Base-by-base conservation (phyloP, 2,888 invertebrate genomes). In the Nezara viridula region DNA sequence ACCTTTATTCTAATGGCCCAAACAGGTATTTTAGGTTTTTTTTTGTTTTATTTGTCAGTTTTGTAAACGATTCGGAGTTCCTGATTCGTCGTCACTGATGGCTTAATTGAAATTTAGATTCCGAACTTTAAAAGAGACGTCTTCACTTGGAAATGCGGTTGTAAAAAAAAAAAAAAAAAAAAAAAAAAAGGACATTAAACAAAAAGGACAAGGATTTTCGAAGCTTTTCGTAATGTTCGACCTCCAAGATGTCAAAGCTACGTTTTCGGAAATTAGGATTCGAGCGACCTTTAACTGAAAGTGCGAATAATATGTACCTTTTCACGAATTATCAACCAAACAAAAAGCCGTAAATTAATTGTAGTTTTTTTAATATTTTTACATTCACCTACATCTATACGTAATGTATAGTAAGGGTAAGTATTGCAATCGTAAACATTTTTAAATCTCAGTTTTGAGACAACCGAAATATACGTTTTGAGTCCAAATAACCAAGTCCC, bases 101-200 rank as follows among this genome's bases (percentile, higher is more conserved):
- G 37, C 66, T 73, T 73, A 73, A 73, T 73, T 73, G 66, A 37
- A 73, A 73, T 37, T 32, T 73, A 73, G 16, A 73, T 73, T 73
- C 66, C 37, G 37, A 73, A 37, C 16, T 19, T 73, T 73, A 16
- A 73, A 73, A 37, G 37, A 37, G 66, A 73, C 19, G 19, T 37
- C 60, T 60, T 24, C 21, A 37, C 1, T 73, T 73, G 66, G 32
- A 73, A 73, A 73, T 73, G 9, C 7, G 32, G 7, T 73, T 73
- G 66, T 73, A 73, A 73, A 73, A 60, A 60, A 60, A 60, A 14
- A 60, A 14, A 55, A 55, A 19, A 1, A 44, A 44, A n/a, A n/a
- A n/a, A 9, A 10, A 47, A 10, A 47, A 9, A 10, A 47, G 47
- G 12, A 50, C 12, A 16, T 50, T 50, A 50, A 55, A 55, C 27